These are phyloP conservation scores for Sepiola atlantica DNA, from an alignment of 2,888 invertebrate genomes.

Conservation along the genomic window DNA sequence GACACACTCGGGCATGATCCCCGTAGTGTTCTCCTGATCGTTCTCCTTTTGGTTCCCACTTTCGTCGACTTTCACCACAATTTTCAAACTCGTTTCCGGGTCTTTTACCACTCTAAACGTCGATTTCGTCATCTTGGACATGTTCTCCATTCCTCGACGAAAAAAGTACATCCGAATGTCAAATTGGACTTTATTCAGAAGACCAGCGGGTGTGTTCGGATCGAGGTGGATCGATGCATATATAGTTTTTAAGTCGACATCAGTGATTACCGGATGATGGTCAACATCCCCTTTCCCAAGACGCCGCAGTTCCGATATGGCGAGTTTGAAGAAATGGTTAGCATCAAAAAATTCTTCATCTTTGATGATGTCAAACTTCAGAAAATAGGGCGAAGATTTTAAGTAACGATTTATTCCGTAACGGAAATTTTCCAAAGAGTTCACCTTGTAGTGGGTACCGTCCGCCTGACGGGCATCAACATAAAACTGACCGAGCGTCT, in stretches of 20 bases:
- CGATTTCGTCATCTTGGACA: constrained; percentile 49
- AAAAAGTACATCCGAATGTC: constrained; percentile 52
- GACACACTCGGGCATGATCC: constrained; percentile 45
- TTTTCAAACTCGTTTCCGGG: constrained; percentile 46
- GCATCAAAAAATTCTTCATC: constrained; percentile 49
- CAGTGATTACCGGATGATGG: constrained; percentile 50
- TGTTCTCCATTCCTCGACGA: constrained; percentile 51
- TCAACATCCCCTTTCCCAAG: constrained; percentile 47
- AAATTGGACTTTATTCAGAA: constrained; percentile 52
- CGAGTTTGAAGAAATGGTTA: constrained; percentile 49
- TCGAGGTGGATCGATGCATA: constrained; percentile 47
- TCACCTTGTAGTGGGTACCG: constrained; percentile 41
- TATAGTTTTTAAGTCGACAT: constrained; percentile 46
- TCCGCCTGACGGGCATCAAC: constrained; percentile 39
- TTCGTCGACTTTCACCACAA: constrained; percentile 48
- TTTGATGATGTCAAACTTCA: constrained; percentile 51
- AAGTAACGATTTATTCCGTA: constrained; percentile 52
- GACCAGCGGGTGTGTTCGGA: constrained; percentile 48
- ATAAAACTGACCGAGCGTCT: constrained; percentile 24
- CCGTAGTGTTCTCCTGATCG: constrained; percentile 42
- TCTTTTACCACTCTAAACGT: constrained; percentile 49
- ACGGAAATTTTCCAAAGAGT: constrained; percentile 50
- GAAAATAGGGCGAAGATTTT: constrained; percentile 50
- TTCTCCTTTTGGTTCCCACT: constrained; percentile 47
- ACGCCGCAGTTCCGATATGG: constrained; percentile 48